Evolutionary conservation across 2,797 vertebrate genomes (phyloP), one percentile per base, ranked within the genome.

Genomic region (Columba guinea): DNA sequence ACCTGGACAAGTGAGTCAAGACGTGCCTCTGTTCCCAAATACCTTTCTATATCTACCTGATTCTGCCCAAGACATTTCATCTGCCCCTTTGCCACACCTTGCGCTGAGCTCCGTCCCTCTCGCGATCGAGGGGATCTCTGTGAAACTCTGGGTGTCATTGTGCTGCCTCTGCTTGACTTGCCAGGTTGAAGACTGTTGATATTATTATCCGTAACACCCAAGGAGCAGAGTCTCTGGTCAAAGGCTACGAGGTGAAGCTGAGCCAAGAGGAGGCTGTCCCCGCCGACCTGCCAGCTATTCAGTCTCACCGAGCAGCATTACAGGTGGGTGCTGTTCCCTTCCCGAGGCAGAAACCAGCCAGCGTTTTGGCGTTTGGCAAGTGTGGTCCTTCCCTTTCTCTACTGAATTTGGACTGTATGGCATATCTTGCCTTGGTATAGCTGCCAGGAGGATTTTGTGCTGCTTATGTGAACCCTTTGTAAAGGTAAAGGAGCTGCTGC

Each of bases 211-310:
- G 97, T 11, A 98, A 96, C 92, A 98, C 98, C 59, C 99, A 99
- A 56, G 98, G 98, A 22, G 99, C 98, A 3, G 99, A 99, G 87
- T 98, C 98, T 69, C 97, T 98, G 96, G 98, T 99, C 70, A 99
- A 98, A 92, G 99, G 98, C 69, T 99, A 98, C 3, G 99, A 99
- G 97, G 98, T 98, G 92, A 98, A 98, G 86, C 97, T 99, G 64
- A 99, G 99, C 95, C 99, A 99, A 87, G 99, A 99, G 93, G 99
- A 99, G 96, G 98, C 98, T 1, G 98, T 99, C 16, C 98, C 99
- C 1, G 98, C 98, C 3, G 99, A 99, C 97, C 97, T 98, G 26
- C 44, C 90, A 0, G 98, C 98, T 64, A 98, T 99, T 87, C 98
- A 98, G 26, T 97, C 96, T 44, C 98, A 99, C 91, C 95, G 97